Conservation (phyloP, 2,888 invertebrate genomes). For the Callyntrura sp. region DNA sequence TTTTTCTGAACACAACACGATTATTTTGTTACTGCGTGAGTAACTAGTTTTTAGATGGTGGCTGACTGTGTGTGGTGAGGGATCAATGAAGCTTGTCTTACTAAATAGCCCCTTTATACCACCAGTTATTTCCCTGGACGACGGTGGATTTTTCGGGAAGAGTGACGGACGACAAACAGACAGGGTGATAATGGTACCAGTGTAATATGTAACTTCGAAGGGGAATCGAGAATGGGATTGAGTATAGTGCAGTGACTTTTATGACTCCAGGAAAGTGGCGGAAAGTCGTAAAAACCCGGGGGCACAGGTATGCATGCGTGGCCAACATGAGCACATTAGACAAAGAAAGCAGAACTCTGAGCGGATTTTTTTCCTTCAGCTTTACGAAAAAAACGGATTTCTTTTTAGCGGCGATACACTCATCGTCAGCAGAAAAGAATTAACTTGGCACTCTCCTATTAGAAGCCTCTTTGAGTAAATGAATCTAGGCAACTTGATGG, state of each 20-base stretch:
- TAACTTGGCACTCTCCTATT: constrained; percentile 55
- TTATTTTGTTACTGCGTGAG: not conserved
- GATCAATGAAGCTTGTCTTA: too few species aligned
- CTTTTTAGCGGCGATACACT: too few species aligned
- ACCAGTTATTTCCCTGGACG: not conserved
- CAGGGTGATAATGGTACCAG: constrained; percentile 30
- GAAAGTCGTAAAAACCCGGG: too few species aligned
- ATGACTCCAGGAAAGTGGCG: too few species aligned
- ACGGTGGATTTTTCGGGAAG: not conserved
- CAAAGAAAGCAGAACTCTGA: constrained; percentile 59
- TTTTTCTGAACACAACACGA: not conserved
- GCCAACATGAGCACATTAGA: constrained; percentile 59
- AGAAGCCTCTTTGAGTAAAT: constrained; percentile 54
- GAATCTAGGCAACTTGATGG: constrained; percentile 73
- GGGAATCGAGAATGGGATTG: constrained; percentile 62
- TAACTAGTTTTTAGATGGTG: too few species aligned
- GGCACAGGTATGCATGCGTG: too few species aligned
- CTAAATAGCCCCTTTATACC: too few species aligned
- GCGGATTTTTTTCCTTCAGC: not conserved
- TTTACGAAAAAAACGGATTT: too few species aligned
- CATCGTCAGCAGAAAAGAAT: constrained; percentile 11
- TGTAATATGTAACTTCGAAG: not conserved
- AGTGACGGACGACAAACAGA: not conserved
- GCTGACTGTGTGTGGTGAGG: too few species aligned
- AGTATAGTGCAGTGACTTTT: not conserved